Base-by-base conservation (phyloP, 2,797 vertebrate genomes). In the Manis crassicaudata region DNA sequence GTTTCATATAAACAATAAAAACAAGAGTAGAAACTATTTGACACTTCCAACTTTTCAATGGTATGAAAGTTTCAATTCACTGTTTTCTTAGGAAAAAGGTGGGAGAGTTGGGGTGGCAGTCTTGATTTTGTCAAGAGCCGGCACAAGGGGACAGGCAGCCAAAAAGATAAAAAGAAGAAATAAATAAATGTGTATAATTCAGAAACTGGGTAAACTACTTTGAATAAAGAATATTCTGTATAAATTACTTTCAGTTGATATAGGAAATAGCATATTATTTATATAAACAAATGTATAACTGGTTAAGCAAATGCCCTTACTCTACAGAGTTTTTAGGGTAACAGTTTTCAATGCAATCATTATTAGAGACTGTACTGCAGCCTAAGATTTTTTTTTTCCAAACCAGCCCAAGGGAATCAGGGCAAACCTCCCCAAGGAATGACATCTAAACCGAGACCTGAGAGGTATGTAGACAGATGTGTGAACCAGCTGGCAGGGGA, bases 11-110 rank as follows among this genome's bases (percentile, higher is more conserved):
- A 50, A 63, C 32, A 68, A 90, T 62, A 7, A 16, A 83, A 87
- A 54, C 23, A 85, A 85, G 50, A 89, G 21, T 81, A 79, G 35
- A 92, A 93, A 13, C 11, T 50, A 67, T 77, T 93, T 92, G 62
- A 79, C 10, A 73, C 73, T 76, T 95, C 67, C 63, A 62, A 82
- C 89, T 81, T 92, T 73, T 84, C 91, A 92, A 4, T 32, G 40
- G 25, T 20, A 13, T 68, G 20, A 89, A 76, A 72, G 10, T 68
- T 93, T 85, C 54, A 82, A 72, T 40, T 89, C 92, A 67, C n/a
- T 80, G 37, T 58, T 85, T 85, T 52, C 81, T 88, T 21, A 37
- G 50, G 43, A 73, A 88, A 37, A 56, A 8, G 23, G 6, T 4
- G 9, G 20, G 35, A 68, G 27, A 73, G 18, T 90, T 9, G 43